Evolutionary conservation across 2,888 invertebrate species (phyloP), one percentile per base, ranked within the genome.

Genomic region (Ochropleura plecta): DNA sequence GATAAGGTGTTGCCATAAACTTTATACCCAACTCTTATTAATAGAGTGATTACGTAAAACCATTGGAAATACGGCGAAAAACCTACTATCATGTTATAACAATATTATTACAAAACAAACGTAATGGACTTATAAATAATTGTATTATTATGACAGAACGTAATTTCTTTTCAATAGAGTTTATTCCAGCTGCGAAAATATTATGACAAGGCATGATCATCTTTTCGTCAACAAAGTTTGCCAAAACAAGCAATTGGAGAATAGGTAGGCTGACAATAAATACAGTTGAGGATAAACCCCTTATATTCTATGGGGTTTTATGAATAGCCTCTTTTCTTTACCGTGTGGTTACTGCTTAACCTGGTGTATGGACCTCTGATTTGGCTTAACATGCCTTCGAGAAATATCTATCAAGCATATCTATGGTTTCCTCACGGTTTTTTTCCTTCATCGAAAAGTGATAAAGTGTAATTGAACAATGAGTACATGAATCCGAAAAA

Each of bases 1-100:
- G 66, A 76, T 76, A 76, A 67, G 6, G 40, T 20, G n/a, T 44
- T 60, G 55, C 65, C 62, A 72, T 82, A 66, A 83, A 72, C 84
- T 80, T 83, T 63, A 63, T 62, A 69, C 48, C 8, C 6, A 0
- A 55, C 64, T 57, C 44, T 46, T 51, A 59, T 51, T 40, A 80
- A 73, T 51, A 73, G 12, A 62, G 65, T 42, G 16, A 64, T 82
- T 80, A 69, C 18, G 48, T 65, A 44, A 78, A 76, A 62, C 16
- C 46, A 51, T 55, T 63, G 62, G 30, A 51, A 59, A 75, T 57
- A 57, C 64, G 46, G 48, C 53, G 20, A 65, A 64, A 12, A 40
- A 20, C 5, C 8, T 77, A 20, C 18, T 20, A 44, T 62, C n/a
- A 5, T 49, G 14, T 9, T 60, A 40, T 10, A n/a, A n/a, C 42